Evolutionary conservation across 2,113 vertebrate species (phyloP).

Genomic region (Asarcornis scutulata): DNA sequence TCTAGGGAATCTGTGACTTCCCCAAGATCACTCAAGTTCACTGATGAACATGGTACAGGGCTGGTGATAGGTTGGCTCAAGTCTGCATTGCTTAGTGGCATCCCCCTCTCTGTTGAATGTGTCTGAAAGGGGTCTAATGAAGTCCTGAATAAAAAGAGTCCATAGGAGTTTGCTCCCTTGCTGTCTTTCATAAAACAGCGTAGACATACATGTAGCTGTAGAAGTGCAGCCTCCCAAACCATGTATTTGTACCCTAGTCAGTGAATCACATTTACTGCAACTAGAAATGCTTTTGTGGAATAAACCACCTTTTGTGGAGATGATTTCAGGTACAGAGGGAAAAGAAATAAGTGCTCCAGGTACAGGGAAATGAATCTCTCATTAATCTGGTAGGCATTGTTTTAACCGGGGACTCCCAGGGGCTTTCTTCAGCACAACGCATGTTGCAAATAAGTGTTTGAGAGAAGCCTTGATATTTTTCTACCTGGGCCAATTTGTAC

Average conservation of each 20-base stretch:
- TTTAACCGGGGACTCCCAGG: not conserved
- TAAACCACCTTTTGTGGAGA: not conserved
- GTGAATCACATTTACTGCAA: not conserved
- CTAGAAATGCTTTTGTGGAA: not conserved
- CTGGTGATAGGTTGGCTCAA: not conserved
- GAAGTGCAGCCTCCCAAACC: not conserved
- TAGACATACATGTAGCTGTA: not conserved
- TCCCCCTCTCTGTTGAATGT: not conserved
- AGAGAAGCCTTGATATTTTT: not conserved
- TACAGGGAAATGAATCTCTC: not conserved
- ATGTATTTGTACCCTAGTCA: not conserved
- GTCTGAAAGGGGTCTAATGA: not conserved
- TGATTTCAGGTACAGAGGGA: not conserved
- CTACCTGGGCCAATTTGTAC: not conserved
- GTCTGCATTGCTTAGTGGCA: not conserved
- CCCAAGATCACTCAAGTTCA: not conserved
- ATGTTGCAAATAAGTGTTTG: not conserved
- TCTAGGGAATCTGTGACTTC: not conserved
- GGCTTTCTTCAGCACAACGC: not conserved
- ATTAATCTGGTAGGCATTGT: not conserved
- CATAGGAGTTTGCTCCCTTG: not conserved
- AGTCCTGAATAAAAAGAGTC: not conserved
- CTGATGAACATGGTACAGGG: not conserved
- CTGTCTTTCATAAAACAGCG: not conserved
- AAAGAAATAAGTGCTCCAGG: not conserved